These are phyloP conservation scores for Phaethon lepturus DNA, from an alignment of 2,113 vertebrate genomes.

Conservation along the genomic window DNA sequence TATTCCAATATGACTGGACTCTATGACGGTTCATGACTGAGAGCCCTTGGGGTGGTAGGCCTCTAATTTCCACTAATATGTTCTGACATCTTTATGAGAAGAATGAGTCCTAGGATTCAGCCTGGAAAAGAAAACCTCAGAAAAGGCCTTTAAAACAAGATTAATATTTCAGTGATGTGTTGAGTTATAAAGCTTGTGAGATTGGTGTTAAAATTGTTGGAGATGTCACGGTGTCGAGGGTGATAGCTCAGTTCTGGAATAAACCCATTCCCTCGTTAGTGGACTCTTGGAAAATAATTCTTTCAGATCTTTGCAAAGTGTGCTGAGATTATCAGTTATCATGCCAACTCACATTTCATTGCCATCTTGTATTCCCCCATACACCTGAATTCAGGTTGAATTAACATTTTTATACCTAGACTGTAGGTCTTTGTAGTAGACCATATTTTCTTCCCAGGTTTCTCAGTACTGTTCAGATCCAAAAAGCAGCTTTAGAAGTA, in stretches of 20 bases:
- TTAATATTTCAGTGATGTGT: background rate
- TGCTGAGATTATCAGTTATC: background rate
- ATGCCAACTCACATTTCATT: background rate
- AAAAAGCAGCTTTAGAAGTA: background rate
- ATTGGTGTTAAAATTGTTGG: background rate
- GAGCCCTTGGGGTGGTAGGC: background rate
- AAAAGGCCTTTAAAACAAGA: background rate
- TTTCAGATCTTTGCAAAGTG: background rate
- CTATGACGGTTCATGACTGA: background rate
- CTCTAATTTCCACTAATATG: background rate
- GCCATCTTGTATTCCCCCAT: background rate
- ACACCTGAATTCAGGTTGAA: background rate
- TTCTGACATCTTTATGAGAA: background rate
- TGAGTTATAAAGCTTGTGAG: background rate
- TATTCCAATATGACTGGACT: background rate
- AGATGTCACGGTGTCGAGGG: background rate
- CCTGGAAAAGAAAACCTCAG: background rate
- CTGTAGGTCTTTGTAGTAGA: background rate
- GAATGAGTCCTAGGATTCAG: background rate
- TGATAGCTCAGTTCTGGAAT: background rate
- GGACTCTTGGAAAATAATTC: background rate
- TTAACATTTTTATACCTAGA: background rate
- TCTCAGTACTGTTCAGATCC: background rate
- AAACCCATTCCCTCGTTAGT: accelerated
- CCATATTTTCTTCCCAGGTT: background rate